Percentiles rank a stretch among this genome's conserved stretches.
phyloP scores from a whole-genome alignment of 2,888 invertebrate species.

The Teleiodes luculella region DNA sequence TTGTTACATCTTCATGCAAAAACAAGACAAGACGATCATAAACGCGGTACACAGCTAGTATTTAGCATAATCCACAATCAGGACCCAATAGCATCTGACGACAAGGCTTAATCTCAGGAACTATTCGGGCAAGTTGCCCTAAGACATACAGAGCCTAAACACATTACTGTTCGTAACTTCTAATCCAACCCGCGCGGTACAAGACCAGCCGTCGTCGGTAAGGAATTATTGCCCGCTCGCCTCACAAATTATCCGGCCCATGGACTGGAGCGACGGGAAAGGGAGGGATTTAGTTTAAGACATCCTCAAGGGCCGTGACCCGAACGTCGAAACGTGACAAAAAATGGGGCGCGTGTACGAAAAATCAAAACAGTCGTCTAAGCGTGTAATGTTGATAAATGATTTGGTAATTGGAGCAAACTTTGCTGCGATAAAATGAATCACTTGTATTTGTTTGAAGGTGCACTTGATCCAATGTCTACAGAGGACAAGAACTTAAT shows the following conservation, averaged over 20 bases:
- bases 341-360: background rate
- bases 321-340: background rate
- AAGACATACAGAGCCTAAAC: conserved; percentile 13
- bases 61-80: background rate
- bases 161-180: conserved; percentile 32
- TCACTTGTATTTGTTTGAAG: too few relatives aligned
- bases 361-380: too few relatives aligned
- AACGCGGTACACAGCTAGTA: too few relatives aligned
- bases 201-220: conserved; percentile 13
- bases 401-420: too few relatives aligned
- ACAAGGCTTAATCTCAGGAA: conserved; percentile 4
- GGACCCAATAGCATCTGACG: background rate
- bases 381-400: too few relatives aligned
- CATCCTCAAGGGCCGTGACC: conserved; percentile 26
- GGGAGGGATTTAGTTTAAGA: conserved; percentile 61
- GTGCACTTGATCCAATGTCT: too few relatives aligned
- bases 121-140: conserved; percentile 1
- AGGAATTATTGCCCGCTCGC: conserved; percentile 63
- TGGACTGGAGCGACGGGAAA: background rate
- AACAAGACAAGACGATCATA: too few relatives aligned
- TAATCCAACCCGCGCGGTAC: conserved; percentile 28
- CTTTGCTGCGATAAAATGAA: too few relatives aligned
- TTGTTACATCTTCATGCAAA: too few relatives aligned
- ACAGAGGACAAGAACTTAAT: too few relatives aligned
- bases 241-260: conserved; percentile 62